These are phyloP conservation scores for Phoebastria nigripes DNA, from an alignment of 2,797 vertebrate species.

Conservation along the genomic window DNA sequence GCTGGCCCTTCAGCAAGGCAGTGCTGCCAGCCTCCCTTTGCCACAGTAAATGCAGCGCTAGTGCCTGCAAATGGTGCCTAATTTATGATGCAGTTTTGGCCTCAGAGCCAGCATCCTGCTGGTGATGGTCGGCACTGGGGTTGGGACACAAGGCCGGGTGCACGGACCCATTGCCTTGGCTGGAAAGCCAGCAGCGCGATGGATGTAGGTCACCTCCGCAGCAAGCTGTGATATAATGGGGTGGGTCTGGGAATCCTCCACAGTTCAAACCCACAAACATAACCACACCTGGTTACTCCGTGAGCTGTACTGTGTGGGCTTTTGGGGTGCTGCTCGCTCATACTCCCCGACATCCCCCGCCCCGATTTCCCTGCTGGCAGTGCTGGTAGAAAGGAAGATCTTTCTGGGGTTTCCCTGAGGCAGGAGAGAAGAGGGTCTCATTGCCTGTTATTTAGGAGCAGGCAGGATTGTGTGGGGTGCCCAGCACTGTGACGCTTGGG, in stretches of 20 bases:
- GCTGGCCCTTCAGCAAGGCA: not conserved
- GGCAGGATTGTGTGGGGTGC: not conserved
- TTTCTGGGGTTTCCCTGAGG: not conserved
- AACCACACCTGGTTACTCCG: not conserved
- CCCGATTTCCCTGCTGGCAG: not conserved
- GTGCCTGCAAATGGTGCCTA: not conserved
- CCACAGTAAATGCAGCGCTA: not conserved
- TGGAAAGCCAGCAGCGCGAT: not conserved
- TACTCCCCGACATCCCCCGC: fast-evolving
- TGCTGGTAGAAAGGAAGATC: not conserved
- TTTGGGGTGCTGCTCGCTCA: not conserved
- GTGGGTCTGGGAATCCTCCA: not conserved
- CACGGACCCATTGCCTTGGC: not conserved
- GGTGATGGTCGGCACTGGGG: not conserved
- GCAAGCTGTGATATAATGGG: not conserved
- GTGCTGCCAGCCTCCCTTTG: not conserved
- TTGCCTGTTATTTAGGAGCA: not conserved
- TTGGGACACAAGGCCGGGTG: not conserved
- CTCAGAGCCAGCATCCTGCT: not conserved
- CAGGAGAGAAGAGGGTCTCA: not conserved
- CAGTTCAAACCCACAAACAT: not conserved
- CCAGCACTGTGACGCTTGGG: not conserved
- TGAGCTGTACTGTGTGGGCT: not conserved
- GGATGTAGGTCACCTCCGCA: not conserved
- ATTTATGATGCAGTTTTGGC: not conserved